Conservation (phyloP, 1,140 invertebrate species). For the Apis cerana region DNA sequence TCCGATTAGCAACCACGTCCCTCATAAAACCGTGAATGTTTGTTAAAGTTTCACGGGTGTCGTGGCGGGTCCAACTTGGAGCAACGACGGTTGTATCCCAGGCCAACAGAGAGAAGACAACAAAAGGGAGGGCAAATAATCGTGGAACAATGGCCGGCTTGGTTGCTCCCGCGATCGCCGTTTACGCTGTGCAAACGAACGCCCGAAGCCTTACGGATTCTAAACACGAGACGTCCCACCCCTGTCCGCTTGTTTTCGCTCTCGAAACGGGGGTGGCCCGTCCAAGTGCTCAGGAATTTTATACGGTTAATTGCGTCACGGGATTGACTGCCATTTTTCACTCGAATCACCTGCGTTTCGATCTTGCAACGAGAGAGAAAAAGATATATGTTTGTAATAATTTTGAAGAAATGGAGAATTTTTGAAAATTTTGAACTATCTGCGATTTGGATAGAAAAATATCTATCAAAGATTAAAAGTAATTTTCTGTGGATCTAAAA, state of each 20-base stretch:
- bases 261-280: slow-evolving; percentile 1
- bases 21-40: slow-evolving; percentile 20
- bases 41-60: slow-evolving; percentile 33
- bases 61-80: background rate
- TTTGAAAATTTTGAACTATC: too few relatives aligned
- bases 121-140: slow-evolving; percentile 52
- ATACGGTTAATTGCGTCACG: background rate
- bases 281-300: background rate
- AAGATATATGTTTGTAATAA: too few relatives aligned
- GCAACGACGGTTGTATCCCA: slow-evolving; percentile 18
- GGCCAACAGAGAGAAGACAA: slow-evolving; percentile 13
- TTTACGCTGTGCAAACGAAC: slow-evolving; percentile 52
- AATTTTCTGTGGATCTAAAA: too few relatives aligned
- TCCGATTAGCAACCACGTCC: background rate
- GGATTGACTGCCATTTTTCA: background rate
- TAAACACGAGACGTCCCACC: slow-evolving; percentile 46
- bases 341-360: background rate
- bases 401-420: too few relatives aligned
- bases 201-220: slow-evolving; percentile 49
- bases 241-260: slow-evolving; percentile 14
- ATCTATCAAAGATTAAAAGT: too few relatives aligned
- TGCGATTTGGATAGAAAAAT: too few relatives aligned
- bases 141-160: slow-evolving; percentile 45
- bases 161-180: slow-evolving; percentile 48
- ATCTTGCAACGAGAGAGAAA: too few relatives aligned